Evolutionary conservation across 2,888 invertebrate species (phyloP).

Genomic region (Lycaena phlaeas): DNA sequence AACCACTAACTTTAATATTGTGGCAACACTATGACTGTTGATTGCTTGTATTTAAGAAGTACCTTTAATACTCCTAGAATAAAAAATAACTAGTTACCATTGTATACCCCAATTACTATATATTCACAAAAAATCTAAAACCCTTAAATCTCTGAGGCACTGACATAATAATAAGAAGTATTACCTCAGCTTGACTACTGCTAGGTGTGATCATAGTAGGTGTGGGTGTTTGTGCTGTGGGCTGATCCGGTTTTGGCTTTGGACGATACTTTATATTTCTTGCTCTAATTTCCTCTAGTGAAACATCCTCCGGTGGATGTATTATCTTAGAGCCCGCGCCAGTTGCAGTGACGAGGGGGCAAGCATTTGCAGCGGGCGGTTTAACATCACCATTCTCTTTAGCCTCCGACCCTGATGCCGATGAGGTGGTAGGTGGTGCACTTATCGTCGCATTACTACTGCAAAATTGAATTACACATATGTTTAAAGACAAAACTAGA

Average conservation of each 20-base stretch:
- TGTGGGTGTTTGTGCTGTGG: constrained; percentile 23
- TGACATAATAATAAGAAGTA: no score
- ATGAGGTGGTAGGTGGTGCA: constrained; percentile 77
- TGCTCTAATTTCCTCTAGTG: constrained; percentile 87
- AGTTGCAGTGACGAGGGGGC: constrained; percentile 79
- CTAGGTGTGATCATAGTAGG: constrained; percentile 38
- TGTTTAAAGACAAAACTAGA: no score
- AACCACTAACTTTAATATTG: no score
- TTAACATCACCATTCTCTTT: constrained; percentile 62
- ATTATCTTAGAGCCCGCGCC: constrained; percentile 91
- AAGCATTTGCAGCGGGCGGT: constrained; percentile 48
- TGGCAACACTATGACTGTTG: no score
- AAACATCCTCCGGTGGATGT: constrained; percentile 94
- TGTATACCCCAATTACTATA: no score
- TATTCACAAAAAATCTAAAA: no score
- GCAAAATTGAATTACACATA: constrained; percentile 15
- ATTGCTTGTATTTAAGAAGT: no score
- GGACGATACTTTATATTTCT: constrained; percentile 78
- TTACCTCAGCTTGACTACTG: constrained; percentile 62
- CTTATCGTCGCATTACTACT: constrained; percentile 82
- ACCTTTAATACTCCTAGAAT: no score
- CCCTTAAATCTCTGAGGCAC: no score
- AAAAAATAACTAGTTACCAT: no score
- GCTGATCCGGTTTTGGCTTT: constrained; percentile 41
- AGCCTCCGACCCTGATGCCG: constrained; percentile 34